Evolutionary conservation across 2,888 invertebrate species (phyloP).

Genomic region (Lagria hirta): DNA sequence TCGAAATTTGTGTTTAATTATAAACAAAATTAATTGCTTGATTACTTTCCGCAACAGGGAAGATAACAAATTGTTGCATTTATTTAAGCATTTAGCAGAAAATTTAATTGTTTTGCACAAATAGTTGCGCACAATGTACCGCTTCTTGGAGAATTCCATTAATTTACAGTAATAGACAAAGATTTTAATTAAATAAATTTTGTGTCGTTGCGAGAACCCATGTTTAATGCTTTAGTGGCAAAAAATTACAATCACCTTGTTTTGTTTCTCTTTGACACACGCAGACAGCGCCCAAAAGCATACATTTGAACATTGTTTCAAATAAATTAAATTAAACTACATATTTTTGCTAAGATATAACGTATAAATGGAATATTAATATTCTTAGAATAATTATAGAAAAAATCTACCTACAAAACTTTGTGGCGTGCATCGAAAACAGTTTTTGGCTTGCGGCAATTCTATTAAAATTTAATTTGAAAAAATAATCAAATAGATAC

Average conservation of each 20-base stretch:
- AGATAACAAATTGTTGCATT: slow-evolving; percentile 23
- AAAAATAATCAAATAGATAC: too few relatives aligned
- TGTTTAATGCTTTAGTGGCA: slow-evolving; percentile 26
- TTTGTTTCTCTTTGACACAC: slow-evolving; percentile 23
- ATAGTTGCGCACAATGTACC: slow-evolving; percentile 25
- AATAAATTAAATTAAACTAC: slow-evolving; percentile 27
- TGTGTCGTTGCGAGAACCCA: slow-evolving; percentile 18
- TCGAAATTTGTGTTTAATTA: neutral
- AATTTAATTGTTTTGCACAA: slow-evolving; percentile 30
- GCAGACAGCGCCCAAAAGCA: slow-evolving; percentile 24
- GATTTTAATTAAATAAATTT: slow-evolving; percentile 33
- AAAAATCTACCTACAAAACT: too few relatives aligned
- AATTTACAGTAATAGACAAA: slow-evolving; percentile 31
- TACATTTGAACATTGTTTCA: slow-evolving; percentile 19
- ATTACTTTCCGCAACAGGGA: slow-evolving; percentile 8
- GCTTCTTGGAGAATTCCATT: slow-evolving; percentile 30
- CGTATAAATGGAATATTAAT: too few relatives aligned
- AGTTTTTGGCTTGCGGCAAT: too few relatives aligned
- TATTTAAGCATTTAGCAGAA: slow-evolving; percentile 22
- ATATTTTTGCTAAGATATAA: too few relatives aligned
- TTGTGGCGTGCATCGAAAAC: too few relatives aligned
- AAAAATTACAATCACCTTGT: slow-evolving; percentile 15
- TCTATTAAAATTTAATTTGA: too few relatives aligned
- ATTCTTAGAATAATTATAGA: too few relatives aligned
- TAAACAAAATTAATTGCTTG: slow-evolving; percentile 14